phyloP scores from a whole-genome alignment of 2,797 vertebrate species.

The Acipenser transmontanus region DNA sequence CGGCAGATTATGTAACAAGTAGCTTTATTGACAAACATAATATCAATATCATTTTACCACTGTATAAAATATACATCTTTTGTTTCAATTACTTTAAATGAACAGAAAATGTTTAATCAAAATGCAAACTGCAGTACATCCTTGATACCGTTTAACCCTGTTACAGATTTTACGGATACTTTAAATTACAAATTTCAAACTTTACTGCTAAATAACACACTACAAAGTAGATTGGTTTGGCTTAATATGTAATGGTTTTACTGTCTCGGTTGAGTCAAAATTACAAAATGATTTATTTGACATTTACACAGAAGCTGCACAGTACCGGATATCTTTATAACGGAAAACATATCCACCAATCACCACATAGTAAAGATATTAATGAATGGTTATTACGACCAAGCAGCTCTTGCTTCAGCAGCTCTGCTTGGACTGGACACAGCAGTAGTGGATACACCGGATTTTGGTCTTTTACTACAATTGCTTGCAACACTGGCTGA shows the following conservation, averaged over 20 bases:
- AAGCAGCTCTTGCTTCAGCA: constrained; percentile 54
- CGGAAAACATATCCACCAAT: background rate
- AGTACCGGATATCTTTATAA: background rate
- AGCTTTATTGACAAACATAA: constrained; percentile 18
- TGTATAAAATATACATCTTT: constrained; percentile 16
- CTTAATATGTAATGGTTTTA: constrained; percentile 4
- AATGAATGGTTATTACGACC: constrained; percentile 49
- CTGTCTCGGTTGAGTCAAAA: background rate
- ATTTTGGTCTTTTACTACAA: constrained; percentile 35
- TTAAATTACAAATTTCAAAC: constrained; percentile 6
- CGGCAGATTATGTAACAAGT: constrained; percentile 7
- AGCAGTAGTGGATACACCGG: constrained; percentile 36
- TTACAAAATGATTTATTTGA: background rate
- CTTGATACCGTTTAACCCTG: constrained; percentile 4
- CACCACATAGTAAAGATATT: background rate
- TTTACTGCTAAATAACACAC: constrained; percentile 2
- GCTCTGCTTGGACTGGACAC: constrained; percentile 49
- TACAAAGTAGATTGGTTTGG: constrained; percentile 8
- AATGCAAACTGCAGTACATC: constrained; percentile 2
- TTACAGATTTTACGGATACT: background rate
- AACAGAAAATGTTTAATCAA: background rate
- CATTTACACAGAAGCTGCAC: background rate
- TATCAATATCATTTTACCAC: constrained; percentile 6
- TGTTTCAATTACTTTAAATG: background rate
- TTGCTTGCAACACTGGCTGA: constrained; percentile 31